Base-by-base conservation (phyloP, 2,888 invertebrate genomes). In the Pocota personata region DNA sequence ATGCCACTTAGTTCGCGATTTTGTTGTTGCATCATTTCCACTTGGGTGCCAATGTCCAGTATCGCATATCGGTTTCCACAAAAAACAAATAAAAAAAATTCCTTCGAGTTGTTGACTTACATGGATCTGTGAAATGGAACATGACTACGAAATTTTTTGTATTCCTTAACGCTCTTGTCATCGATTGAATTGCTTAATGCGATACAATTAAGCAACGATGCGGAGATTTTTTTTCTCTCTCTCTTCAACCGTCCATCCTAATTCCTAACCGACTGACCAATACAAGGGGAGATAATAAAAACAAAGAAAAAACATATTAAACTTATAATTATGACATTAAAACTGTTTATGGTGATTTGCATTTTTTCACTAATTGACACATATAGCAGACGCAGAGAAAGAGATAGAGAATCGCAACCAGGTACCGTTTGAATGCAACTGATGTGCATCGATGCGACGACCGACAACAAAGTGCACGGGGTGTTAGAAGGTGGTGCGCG, bases 401-500 rank as follows among this genome's bases (percentile, higher is more conserved):
- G 50, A 5, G 58, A 80, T 32, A 43, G 35, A 64, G 14, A 75
- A 62, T 73, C 19, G 40, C 46, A 58, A 50, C 66, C 19, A 86
- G 24, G 52, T 82, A 86, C 86, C 86, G 86, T 86, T 86, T 48
- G 82, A 82, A 86, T 82, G 64, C 86, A 86, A 86, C 86, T 86
- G 86, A 77, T 86, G 86, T 86, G 86, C 86, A 86, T 86, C 86
- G 86, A 82, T 86, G 86, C 86, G 77, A 77, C 55, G 55, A 77
- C 66, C 43, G 48, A 76, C 66, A 82, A 76, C 66, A 82, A 77
- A 60, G 67, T 77, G 77, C 35, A 67, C 30, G 50, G 75, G 76
- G 82, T 82, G 71, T 77, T 72, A 72, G 66, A 82, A 67, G 79
- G 73, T 75, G 79, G 57, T 60, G 55, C 32, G 67, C 57, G 21